A percentile compares a stretch with the other conserved stretches of the same genome.
Conservation (phyloP, 2,113 vertebrate species). For the Lanius ludovicianus region DNA sequence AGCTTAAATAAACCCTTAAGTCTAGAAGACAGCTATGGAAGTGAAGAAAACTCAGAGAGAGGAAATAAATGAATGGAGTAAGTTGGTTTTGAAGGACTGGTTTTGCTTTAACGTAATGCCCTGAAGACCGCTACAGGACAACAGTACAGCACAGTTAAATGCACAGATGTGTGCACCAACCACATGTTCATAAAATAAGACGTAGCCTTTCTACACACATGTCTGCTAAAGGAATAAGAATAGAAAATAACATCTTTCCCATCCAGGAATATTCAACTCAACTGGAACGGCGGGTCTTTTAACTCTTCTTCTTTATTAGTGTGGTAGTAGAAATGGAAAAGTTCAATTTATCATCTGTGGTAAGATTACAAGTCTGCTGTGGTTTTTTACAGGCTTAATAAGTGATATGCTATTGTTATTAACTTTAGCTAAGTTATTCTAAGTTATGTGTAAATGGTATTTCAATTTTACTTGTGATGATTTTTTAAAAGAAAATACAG, state of each 20-base stretch:
- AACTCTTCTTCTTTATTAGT: background rate
- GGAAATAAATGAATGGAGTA: background rate
- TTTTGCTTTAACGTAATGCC: background rate
- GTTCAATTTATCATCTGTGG: background rate
- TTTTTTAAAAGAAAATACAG: background rate
- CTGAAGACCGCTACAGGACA: background rate
- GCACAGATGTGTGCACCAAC: conserved; percentile 39
- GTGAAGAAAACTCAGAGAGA: background rate
- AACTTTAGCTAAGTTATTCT: background rate
- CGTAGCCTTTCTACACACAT: background rate
- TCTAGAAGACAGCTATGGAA: background rate
- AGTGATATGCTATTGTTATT: background rate
- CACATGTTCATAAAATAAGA: background rate
- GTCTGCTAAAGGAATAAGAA: conserved; percentile 47
- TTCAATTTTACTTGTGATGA: background rate
- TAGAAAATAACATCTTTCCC: conserved; percentile 19
- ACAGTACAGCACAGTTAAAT: background rate
- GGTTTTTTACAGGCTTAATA: background rate
- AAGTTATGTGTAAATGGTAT: background rate
- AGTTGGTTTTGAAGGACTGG: background rate
- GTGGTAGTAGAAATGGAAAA: conserved; percentile 24
- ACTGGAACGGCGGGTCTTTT: background rate
- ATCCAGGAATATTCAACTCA: background rate
- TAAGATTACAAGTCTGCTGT: background rate
- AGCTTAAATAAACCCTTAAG: background rate